Evolutionary conservation across 2,888 invertebrate species (phyloP).

Genomic region (Morinoia aosen): DNA sequence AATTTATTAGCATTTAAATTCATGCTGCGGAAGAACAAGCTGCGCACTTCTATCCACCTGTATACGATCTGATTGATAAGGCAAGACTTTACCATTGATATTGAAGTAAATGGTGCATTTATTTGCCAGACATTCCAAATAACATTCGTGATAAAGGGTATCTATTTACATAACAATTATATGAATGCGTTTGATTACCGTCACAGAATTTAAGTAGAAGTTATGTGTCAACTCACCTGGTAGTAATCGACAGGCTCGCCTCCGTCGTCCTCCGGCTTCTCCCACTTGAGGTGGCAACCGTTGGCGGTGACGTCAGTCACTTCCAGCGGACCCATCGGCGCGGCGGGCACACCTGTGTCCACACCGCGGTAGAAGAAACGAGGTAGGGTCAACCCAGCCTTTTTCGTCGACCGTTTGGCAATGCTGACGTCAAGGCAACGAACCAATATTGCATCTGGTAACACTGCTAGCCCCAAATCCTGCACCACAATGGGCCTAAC

Average conservation of each 20-base stretch:
- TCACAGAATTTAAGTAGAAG: neutral
- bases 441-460: too few relatives aligned
- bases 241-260: slow-evolving; percentile 94
- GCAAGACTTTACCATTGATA: neutral
- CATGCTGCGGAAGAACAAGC: neutral
- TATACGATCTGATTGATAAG: neutral
- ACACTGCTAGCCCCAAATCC: too few relatives aligned
- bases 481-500: too few relatives aligned
- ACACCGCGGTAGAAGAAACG: too few relatives aligned
- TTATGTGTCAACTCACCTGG: slow-evolving; percentile 74
- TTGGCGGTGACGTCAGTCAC: slow-evolving; percentile 88
- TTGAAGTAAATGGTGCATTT: neutral
- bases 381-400: too few relatives aligned
- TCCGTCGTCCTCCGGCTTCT: slow-evolving; percentile 96
- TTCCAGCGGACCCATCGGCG: slow-evolving; percentile 84
- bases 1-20: neutral
- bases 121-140: neutral
- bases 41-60: neutral
- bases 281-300: slow-evolving; percentile 91
- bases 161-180: neutral
- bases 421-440: too few relatives aligned
- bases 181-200: neutral
- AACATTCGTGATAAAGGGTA: neutral
- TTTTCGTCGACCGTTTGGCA: too few relatives aligned
- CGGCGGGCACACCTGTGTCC: slow-evolving; percentile 69